Percentiles rank a stretch among this genome's conserved stretches.
phyloP scores from a whole-genome alignment of 2,888 invertebrate species.

The Hemistola chrysoprasaria region DNA sequence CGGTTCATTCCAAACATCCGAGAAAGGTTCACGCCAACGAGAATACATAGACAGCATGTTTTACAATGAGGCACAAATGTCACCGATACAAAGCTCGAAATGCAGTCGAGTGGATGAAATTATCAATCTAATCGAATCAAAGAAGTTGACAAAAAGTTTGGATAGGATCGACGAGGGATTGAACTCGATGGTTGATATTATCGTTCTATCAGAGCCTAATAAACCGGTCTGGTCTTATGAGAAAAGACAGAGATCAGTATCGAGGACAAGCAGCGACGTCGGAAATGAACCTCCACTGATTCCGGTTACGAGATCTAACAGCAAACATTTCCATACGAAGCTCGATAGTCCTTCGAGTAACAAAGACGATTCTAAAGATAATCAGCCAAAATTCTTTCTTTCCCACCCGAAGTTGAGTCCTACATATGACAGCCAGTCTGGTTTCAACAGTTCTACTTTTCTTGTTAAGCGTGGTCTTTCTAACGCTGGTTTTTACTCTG shows the following conservation, averaged over 20 bases:
- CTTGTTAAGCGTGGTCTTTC: slow-evolving; percentile 83
- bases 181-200: slow-evolving; percentile 87
- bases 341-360: slow-evolving; percentile 49
- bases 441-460: slow-evolving; percentile 78
- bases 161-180: slow-evolving; percentile 89
- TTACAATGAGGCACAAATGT: slow-evolving; percentile 74
- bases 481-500: slow-evolving; percentile 85
- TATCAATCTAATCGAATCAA: slow-evolving; percentile 81
- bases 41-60: slow-evolving; percentile 84
- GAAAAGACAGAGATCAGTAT: slow-evolving; percentile 64
- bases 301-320: slow-evolving; percentile 58
- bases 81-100: slow-evolving; percentile 59
- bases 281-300: slow-evolving; percentile 65
- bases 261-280: slow-evolving; percentile 65
- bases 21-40: slow-evolving; percentile 68
- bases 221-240: slow-evolving; percentile 69
- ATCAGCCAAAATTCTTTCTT: slow-evolving; percentile 64
- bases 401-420: slow-evolving; percentile 59
- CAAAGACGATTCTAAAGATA: slow-evolving; percentile 56
- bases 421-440: slow-evolving; percentile 55
- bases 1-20: slow-evolving; percentile 75
- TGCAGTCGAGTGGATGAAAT: slow-evolving; percentile 73
- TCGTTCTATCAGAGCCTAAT: slow-evolving; percentile 82
- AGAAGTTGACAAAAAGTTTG: slow-evolving; percentile 87
- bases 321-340: slow-evolving; percentile 36